Conservation (phyloP, 2,888 invertebrate species). For the Belgica antarctica region DNA sequence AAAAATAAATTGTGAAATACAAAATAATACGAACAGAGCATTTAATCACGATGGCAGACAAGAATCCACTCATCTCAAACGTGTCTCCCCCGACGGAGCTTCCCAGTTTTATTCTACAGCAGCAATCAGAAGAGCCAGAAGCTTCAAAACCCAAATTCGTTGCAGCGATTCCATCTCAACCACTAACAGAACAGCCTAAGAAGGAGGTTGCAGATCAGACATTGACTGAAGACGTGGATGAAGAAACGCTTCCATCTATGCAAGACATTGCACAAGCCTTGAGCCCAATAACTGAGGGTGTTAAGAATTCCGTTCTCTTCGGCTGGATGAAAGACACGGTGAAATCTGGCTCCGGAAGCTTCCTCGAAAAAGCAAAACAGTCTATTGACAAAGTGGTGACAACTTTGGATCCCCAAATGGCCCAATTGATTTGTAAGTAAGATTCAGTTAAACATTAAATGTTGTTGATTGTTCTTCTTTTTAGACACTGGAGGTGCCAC, state of each 20-base stretch:
- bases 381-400: constrained; percentile 84
- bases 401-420: constrained; percentile 86
- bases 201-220: neutral
- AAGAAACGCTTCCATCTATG: neutral
- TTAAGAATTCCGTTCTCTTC: constrained; percentile 40
- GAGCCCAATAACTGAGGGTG: constrained; percentile 42
- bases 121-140: neutral
- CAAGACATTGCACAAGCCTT: constrained; percentile 33
- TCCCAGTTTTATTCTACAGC: constrained; percentile 39
- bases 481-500: constrained; percentile 78
- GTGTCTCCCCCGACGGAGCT: constrained; percentile 34
- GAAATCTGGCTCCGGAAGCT: constrained; percentile 57
- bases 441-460: constrained; percentile 19
- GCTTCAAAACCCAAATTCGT: neutral
- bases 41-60: neutral
- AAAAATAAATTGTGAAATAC: no score
- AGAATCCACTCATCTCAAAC: neutral
- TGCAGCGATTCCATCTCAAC: constrained; percentile 33
- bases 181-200: neutral
- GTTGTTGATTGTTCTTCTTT: constrained; percentile 36
- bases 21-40: neutral
- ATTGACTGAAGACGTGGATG: neutral
- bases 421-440: constrained; percentile 75
- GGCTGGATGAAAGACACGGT: constrained; percentile 69
- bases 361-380: constrained; percentile 72